A percentile compares a stretch with the other conserved stretches of the same genome.
These are phyloP conservation scores for Hyperoplus lanceolatus DNA, from an alignment of 2,797 vertebrate genomes.

Conservation along the genomic window DNA sequence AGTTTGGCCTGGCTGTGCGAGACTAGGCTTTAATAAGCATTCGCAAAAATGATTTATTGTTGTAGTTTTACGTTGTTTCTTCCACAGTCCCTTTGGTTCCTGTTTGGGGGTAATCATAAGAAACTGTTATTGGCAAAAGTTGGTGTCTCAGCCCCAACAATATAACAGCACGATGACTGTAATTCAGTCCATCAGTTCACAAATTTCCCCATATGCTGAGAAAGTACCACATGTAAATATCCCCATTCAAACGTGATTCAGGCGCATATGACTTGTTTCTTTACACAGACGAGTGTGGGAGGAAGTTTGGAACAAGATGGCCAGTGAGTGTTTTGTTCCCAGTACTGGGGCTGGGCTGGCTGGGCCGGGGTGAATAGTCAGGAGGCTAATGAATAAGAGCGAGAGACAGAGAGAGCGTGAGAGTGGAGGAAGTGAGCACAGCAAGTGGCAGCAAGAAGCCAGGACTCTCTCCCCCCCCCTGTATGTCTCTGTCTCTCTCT, in stretches of 20 bases:
- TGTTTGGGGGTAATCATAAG: conserved; percentile 5
- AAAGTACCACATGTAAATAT: conserved; percentile 54
- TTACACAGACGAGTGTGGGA: conserved; percentile 71
- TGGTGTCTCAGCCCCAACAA: conserved; percentile 8
- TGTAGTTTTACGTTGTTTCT: neutral
- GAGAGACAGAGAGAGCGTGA: conserved; percentile 75
- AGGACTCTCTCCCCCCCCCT: conserved; percentile 60
- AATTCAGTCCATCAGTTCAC: conserved; percentile 25
- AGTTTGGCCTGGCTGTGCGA: no score
- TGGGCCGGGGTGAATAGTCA: conserved; percentile 77
- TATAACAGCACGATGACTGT: conserved; percentile 22
- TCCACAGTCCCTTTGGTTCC: neutral
- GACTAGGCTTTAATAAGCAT: neutral
- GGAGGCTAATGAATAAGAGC: conserved; percentile 79
- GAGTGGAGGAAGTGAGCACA: conserved; percentile 81
- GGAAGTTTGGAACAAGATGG: conserved; percentile 77
- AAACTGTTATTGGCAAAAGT: conserved; percentile 5
- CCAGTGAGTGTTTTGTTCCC: conserved; percentile 76
- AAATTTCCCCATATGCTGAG: conserved; percentile 29
- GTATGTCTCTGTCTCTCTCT: conserved; percentile 21
- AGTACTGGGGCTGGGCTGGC: conserved; percentile 56
- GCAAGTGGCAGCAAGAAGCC: conserved; percentile 76
- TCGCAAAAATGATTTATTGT: neutral
- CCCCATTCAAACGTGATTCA: conserved; percentile 60
- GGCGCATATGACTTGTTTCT: conserved; percentile 74